Evolutionary conservation across 2,113 vertebrate genomes (phyloP).

Genomic region (Actinemys pallida): DNA sequence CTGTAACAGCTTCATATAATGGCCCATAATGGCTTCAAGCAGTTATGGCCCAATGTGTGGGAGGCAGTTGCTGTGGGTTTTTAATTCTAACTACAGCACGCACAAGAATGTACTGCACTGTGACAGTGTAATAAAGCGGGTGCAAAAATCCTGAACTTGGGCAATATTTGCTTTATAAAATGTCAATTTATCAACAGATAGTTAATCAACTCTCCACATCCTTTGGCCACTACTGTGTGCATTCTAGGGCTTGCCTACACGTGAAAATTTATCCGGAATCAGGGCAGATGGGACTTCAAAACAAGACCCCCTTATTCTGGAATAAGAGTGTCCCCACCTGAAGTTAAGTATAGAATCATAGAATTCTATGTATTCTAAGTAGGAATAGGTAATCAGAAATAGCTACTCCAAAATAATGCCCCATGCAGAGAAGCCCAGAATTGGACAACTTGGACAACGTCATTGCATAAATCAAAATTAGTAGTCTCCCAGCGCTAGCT

Average conservation of each 20-base stretch:
- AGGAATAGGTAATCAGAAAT: no score
- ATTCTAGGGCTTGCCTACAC: not conserved
- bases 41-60: constrained; percentile 24
- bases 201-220: not conserved
- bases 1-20: constrained; percentile 28
- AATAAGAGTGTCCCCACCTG: no score
- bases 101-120: not conserved
- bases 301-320: no score
- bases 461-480: no score
- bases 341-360: no score
- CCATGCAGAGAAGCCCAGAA: not conserved
- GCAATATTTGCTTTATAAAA: not conserved
- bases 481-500: no score
- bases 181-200: not conserved
- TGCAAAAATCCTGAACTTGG: not conserved
- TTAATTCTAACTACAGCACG: not conserved
- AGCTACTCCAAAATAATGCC: no score
- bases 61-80: not conserved
- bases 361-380: no score
- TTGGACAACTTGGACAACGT: no score
- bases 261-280: not conserved
- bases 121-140: not conserved
- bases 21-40: constrained; percentile 20
- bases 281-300: not conserved
- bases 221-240: not conserved